Conservation (phyloP, 2,888 invertebrate species). For the Agrypnus murinus region DNA sequence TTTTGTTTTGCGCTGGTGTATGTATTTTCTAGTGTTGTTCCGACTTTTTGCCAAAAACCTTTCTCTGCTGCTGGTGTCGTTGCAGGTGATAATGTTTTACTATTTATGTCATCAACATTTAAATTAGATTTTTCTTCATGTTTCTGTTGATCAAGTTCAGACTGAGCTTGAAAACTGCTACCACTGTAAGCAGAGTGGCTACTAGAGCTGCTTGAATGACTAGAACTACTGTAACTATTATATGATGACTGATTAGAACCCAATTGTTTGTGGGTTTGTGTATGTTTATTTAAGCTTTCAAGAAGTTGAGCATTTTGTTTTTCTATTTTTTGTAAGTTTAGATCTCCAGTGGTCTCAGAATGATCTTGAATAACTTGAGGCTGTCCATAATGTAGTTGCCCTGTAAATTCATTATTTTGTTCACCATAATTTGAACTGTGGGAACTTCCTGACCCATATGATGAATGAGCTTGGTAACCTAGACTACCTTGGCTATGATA, state of each 20-base stretch:
- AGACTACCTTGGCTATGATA: neutral
- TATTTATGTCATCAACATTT: slow-evolving; percentile 51
- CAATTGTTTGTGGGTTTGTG: slow-evolving; percentile 13
- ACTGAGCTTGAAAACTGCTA: neutral
- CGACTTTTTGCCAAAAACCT: slow-evolving; percentile 73
- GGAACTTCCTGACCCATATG: neutral
- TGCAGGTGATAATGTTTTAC: slow-evolving; percentile 49
- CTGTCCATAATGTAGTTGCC: slow-evolving; percentile 34
- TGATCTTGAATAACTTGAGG: slow-evolving; percentile 28
- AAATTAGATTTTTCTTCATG: slow-evolving; percentile 37
- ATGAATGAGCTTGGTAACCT: neutral
- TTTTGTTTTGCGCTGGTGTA: slow-evolving; percentile 54
- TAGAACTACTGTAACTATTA: slow-evolving; percentile 23
- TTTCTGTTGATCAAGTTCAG: neutral
- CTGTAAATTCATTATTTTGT: neutral
- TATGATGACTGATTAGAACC: slow-evolving; percentile 2
- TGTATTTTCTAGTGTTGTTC: slow-evolving; percentile 52
- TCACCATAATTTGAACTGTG: neutral
- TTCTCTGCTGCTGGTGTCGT: slow-evolving; percentile 64
- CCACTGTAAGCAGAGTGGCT: neutral
- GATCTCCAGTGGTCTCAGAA: slow-evolving; percentile 43
- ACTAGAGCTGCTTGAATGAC: neutral
- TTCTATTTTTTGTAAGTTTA: slow-evolving; percentile 36
- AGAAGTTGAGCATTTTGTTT: slow-evolving; percentile 48
- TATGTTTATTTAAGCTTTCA: slow-evolving; percentile 31